These are phyloP conservation scores for Phortica okadai DNA, from an alignment of 2,888 invertebrate species.

Conservation along the genomic window DNA sequence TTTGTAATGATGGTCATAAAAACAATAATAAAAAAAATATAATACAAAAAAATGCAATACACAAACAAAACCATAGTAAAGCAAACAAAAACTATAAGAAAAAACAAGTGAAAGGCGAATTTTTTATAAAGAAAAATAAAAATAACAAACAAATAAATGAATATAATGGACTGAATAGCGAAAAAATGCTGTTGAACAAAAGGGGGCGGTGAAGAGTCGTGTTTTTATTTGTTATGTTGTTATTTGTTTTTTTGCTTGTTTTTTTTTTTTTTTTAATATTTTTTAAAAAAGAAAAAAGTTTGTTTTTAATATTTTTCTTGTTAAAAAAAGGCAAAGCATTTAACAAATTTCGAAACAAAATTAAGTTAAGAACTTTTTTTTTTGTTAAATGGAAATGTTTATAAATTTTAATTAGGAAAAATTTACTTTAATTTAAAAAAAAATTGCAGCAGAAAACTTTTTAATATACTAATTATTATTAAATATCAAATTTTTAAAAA, in stretches of 20 bases:
- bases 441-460: no score
- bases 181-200: no score
- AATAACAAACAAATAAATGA: slow-evolving; percentile 1
- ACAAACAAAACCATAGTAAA: slow-evolving; percentile 10
- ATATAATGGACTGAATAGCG: neutral
- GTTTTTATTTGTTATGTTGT: neutral
- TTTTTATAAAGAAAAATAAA: neutral
- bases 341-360: neutral
- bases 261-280: slow-evolving; percentile 5
- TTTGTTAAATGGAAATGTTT: no score
- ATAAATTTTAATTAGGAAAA: no score
- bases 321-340: neutral
- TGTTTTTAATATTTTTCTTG: no score
- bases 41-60: neutral
- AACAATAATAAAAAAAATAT: neutral
- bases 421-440: no score
- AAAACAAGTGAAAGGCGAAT: slow-evolving; percentile 28
- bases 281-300: slow-evolving; percentile 25
- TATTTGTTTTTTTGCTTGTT: neutral
- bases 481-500: no score
- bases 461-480: no score
- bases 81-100: slow-evolving; percentile 9
- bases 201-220: no score
- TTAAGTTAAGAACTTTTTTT: slow-evolving; percentile 12
- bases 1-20: neutral